Percentiles rank a stretch among this genome's conserved stretches.
These are phyloP conservation scores for Coluber constrictor DNA, from an alignment of 2,797 vertebrate genomes.

Conservation along the genomic window DNA sequence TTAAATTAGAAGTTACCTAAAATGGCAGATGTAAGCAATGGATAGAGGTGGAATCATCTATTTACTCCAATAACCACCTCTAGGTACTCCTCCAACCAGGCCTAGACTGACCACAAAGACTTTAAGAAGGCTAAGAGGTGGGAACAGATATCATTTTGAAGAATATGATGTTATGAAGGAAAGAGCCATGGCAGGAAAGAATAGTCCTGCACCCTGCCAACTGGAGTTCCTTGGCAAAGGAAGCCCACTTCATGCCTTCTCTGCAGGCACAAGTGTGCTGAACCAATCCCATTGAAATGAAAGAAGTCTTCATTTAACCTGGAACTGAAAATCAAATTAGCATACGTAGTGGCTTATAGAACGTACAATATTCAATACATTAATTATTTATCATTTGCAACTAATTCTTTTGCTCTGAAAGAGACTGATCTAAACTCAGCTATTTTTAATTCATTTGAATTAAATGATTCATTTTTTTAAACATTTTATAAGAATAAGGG, in stretches of 20 bases:
- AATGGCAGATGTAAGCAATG: neutral
- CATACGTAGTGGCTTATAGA: neutral
- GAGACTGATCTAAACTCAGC: neutral
- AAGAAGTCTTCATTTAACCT: neutral
- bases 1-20: too few relatives aligned
- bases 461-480: neutral
- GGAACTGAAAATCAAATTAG: neutral
- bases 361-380: neutral
- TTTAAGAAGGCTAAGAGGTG: neutral
- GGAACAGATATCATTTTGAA: neutral
- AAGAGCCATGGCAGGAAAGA: neutral
- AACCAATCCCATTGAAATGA: neutral
- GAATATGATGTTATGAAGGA: neutral
- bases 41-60: neutral
- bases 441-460: neutral
- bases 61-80: neutral
- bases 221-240: neutral
- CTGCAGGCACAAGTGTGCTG: neutral
- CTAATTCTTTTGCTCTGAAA: neutral
- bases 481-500: neutral
- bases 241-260: neutral
- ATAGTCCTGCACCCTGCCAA: neutral
- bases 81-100: neutral
- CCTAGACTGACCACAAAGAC: neutral
- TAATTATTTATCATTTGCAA: neutral